Evolutionary conservation across 2,113 vertebrate species (phyloP).

Genomic region (Neolamprologus cancellatus): DNA sequence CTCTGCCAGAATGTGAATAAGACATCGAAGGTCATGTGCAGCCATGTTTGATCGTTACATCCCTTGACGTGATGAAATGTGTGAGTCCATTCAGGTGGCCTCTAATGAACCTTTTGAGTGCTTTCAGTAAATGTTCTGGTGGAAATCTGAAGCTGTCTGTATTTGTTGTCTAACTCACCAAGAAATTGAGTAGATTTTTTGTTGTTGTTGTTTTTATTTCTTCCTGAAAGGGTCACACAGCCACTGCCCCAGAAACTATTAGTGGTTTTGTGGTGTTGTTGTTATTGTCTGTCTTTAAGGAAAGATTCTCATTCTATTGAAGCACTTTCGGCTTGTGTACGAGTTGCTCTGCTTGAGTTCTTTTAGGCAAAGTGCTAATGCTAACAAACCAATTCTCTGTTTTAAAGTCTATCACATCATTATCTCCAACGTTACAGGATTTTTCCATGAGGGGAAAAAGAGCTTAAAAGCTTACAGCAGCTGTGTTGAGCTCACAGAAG

Average conservation of each 20-base stretch:
- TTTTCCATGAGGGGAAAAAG: neutral
- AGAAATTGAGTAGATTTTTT: neutral
- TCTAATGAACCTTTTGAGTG: neutral
- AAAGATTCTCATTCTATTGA: neutral
- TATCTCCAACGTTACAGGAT: neutral
- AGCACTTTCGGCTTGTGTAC: accelerated
- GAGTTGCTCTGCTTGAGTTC: neutral
- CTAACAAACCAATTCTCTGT: neutral
- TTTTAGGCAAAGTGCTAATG: neutral
- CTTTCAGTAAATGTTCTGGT: neutral
- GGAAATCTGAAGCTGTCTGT: neutral
- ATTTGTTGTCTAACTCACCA: neutral
- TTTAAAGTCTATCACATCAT: neutral
- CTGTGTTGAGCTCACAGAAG: neutral
- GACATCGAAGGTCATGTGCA: neutral
- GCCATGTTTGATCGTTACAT: neutral
- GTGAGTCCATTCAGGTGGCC: neutral
- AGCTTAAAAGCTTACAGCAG: neutral
- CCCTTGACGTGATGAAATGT: neutral
- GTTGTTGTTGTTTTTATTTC: neutral
- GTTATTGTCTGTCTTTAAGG: neutral
- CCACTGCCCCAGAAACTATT: neutral
- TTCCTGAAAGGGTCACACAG: neutral
- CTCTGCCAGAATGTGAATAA: neutral
- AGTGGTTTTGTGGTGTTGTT: neutral